Evolutionary conservation across 35 echinoderm and acorn worm genomes (phyloP).

Genomic region (Nesometra sesokonis): DNA sequence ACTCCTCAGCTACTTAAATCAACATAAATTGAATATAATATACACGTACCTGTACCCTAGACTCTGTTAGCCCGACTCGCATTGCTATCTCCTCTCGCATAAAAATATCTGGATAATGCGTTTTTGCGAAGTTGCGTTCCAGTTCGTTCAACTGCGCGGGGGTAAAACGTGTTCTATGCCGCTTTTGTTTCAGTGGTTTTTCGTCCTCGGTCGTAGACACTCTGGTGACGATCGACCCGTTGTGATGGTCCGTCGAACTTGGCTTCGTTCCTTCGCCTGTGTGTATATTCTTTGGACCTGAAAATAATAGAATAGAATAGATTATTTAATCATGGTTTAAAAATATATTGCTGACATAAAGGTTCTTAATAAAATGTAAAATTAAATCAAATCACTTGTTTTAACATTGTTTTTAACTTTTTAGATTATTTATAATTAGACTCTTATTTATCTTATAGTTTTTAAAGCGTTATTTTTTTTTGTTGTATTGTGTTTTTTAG

Average conservation of each 20-base stretch:
- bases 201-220: not conserved
- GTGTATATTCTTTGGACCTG: not conserved
- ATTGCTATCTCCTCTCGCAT: slow-evolving; percentile 99
- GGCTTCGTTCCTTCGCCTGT: not conserved
- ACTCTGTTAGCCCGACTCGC: slow-evolving; percentile 95
- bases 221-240: not conserved
- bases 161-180: slow-evolving; percentile 90
- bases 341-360: too few species aligned
- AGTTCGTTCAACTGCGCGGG: slow-evolving; percentile 97
- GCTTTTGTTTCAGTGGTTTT: slow-evolving; percentile 66
- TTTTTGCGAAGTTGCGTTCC: slow-evolving; percentile 97
- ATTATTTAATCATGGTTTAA: too few species aligned
- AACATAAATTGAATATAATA: not conserved
- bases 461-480: too few species aligned
- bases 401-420: too few species aligned
- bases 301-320: not conserved
- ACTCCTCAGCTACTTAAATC: not conserved
- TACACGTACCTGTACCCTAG: slow-evolving; percentile 85
- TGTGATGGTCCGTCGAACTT: not conserved
- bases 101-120: slow-evolving; percentile 99
- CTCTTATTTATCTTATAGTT: too few species aligned
- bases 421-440: too few species aligned
- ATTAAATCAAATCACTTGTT: too few species aligned
- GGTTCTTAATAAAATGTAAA: too few species aligned
- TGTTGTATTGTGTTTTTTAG: too few species aligned